Base-by-base conservation (phyloP, 2,888 invertebrate species). In the Acleris sparsana region DNA sequence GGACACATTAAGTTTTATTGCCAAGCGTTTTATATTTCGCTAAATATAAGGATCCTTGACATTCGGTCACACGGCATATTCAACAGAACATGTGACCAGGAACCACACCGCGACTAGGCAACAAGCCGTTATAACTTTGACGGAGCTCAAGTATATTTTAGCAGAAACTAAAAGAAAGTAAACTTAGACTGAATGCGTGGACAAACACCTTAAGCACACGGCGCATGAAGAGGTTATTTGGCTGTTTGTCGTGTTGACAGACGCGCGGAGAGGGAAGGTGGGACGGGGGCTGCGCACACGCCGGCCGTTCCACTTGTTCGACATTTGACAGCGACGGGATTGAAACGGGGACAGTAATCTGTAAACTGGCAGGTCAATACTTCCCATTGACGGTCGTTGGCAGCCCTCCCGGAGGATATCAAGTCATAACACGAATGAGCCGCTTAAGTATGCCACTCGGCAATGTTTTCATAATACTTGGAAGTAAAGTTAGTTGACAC, bases 121-220 rank as follows among this genome's bases (percentile, higher is more conserved):
- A 62, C 51, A 44, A 63, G 71, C 72, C 68, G 72, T 75, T 75
- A 73, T 51, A 56, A 69, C 71, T 67, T 70, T 69, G 72, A 71
- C 70, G 62, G 60, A 67, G 66, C 57, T 69, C 70, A 67, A 69
- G 70, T 72, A 71, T 70, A 63, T 73, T 74, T 74, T 73, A 75
- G 75, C 76, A 76, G 73, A 65, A 72, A 56, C 69, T 74, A 71
- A 73, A 80, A 78, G 75, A 82, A 80, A 77, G 75, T 69, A 80
- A 79, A 78, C 80, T 74, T 68, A 68, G 66, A 29, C 61, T 68
- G 63, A 72, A 77, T 73, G 75, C 73, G 69, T 73, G 78, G 73
- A 73, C 75, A 81, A 80, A 82, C 79, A 83, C 69, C 68, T 65
- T 67, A 68, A 69, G 51, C 20, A 61, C 51, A 56, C 49, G 55